Percentiles rank a stretch among this genome's conserved stretches.
phyloP scores from a whole-genome alignment of 1,140 invertebrate species.

The Ylistrum balloti region DNA sequence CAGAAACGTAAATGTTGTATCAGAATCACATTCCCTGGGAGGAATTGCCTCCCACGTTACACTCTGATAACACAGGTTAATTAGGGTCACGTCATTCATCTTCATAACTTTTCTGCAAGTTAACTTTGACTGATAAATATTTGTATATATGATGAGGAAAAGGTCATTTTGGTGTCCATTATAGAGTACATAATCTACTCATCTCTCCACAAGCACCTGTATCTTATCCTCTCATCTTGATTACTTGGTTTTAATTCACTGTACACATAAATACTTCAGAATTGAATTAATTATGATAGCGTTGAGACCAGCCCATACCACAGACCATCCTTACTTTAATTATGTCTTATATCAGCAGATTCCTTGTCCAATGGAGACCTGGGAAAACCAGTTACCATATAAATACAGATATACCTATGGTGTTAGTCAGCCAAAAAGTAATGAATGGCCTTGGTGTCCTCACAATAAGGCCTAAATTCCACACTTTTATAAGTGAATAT shows the following conservation, averaged over 20 bases:
- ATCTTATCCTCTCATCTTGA: neutral
- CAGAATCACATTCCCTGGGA: neutral
- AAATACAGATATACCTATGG: neutral
- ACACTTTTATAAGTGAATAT: neutral
- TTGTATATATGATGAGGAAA: neutral
- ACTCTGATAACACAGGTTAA: neutral
- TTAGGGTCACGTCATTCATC: neutral
- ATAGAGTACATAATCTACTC: neutral
- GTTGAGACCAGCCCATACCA: neutral
- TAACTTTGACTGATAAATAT: neutral
- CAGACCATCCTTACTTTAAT: neutral
- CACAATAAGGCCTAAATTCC: neutral
- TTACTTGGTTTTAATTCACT: neutral
- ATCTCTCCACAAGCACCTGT: neutral
- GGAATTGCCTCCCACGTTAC: neutral
- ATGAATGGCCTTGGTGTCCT: neutral
- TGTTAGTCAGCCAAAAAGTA: neutral
- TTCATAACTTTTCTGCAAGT: neutral
- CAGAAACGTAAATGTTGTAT: neutral
- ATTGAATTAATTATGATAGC: conserved; percentile 22
- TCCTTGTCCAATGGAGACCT: neutral
- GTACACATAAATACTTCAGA: conserved; percentile 25
- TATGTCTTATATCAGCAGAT: conserved; percentile 33
- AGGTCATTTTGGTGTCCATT: neutral
- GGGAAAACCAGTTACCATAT: neutral